Percentiles rank a stretch among this genome's conserved stretches.
phyloP scores from a whole-genome alignment of 2,113 vertebrate species.

The Aspidoscelis tigris region DNA sequence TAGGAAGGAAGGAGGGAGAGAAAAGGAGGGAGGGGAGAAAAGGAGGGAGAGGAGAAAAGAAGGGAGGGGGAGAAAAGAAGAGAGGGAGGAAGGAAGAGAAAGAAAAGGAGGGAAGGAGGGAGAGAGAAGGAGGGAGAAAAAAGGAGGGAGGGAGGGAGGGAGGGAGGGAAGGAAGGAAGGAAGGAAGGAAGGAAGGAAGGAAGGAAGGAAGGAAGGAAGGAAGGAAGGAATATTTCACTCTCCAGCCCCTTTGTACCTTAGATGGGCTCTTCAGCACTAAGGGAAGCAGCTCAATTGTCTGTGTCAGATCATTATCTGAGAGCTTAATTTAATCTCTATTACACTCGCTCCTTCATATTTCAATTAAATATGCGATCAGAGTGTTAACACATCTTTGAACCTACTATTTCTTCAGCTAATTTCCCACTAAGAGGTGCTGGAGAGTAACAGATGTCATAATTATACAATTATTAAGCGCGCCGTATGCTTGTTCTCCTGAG shows the following conservation, averaged over 20 bases:
- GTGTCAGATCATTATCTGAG: conserved; percentile 91
- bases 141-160: too few species aligned
- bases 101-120: too few species aligned
- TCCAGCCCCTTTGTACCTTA: conserved; percentile 44
- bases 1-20: too few species aligned
- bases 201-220: too few species aligned
- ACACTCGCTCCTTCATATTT: conserved; percentile 87
- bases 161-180: too few species aligned
- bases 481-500: conserved; percentile 80
- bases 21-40: too few species aligned
- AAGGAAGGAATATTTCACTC: not conserved
- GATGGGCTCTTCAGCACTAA: conserved; percentile 75
- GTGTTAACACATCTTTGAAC: conserved; percentile 89
- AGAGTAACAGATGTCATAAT: conserved; percentile 94
- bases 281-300: conserved; percentile 93
- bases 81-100: too few species aligned
- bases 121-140: too few species aligned
- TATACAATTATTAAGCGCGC: conserved; percentile 89
- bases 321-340: conserved; percentile 94
- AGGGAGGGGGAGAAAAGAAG: too few species aligned
- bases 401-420: conserved; percentile 87
- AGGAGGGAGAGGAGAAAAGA: too few species aligned
- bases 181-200: too few species aligned
- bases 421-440: conserved; percentile 85
- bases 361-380: conserved; percentile 89